Base-by-base conservation (phyloP, 2,888 invertebrate genomes). In the Hymenopus coronatus region DNA sequence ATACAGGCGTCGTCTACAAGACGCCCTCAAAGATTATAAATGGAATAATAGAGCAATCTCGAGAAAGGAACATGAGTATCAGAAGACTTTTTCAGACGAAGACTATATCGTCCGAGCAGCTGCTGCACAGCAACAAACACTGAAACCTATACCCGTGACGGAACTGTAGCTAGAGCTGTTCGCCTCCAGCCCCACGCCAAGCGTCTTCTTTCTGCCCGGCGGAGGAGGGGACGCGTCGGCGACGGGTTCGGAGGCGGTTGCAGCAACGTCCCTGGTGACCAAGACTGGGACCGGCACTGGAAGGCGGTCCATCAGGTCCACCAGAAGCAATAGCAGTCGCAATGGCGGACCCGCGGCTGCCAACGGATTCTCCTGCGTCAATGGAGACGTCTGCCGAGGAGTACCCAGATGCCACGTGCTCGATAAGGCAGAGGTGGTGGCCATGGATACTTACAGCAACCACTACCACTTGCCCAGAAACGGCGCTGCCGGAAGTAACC, bases 131-230 rank as follows among this genome's bases (percentile, higher is more conserved):
- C 93, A 94, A 90, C 90, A 92, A 89, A 82, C 90, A n/a, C 89
- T 91, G 84, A 89, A 90, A 89, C 90, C 92, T 93, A 97, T 97
- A 92, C 98, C 98, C 91, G 97, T 97, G 92, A 98, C 98, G 95
- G 98, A 97, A 93, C 97, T 98, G 97, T 98, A 97, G 97, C 97
- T 97, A 97, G 97, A 97, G 95, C 97, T 97, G 94, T 97, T 97
- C 97, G 97, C 97, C 96, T 97, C 97, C 94, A 93, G 93, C 93
- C 93, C 94, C 91, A 92, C 96, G 95, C 94, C 96, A 95, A 96
- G 96, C 95, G 94, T 96, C 94, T 95, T 96, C 96, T 95, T 93
- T 91, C 94, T 96, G 94, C 96, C 96, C 92, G 95, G 95, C 92
- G 95, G 94, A 92, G 89, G 93, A 94, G 91, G 91, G 92, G 93